Base-by-base conservation (phyloP, 1,140 invertebrate genomes). In the Elysia chlorotica region DNA sequence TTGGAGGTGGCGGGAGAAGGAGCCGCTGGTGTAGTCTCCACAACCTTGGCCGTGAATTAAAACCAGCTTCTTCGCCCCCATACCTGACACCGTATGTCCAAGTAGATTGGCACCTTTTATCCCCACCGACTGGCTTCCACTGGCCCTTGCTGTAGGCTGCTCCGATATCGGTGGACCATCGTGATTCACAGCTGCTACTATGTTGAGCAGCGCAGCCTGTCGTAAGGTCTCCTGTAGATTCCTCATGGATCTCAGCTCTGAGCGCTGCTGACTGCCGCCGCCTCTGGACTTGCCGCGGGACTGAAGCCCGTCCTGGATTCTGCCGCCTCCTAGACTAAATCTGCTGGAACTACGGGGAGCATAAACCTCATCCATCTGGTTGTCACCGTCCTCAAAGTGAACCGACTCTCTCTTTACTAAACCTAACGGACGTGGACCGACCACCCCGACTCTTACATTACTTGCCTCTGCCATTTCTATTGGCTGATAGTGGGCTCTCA, bases 191-290 rank as follows among this genome's bases (percentile, higher is more conserved):
- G 63, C 53, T 6, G 71, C 71, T 53, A 73, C 71, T 33, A 73
- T 73, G 53, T 73, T 73, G 48, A 73, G 65, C 6, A 73, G 71
- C 28, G 71, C 71, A 14, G 71, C 63, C 10, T 73, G 71, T 21
- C 71, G 41, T 19, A 73, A 53, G 30, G 37, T 73, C 28, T 73
- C 71, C 25, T 48, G 28, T 10, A 73, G 54, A 5, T 73, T 63
- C 19, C 36, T 38, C 71, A 73, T 73, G 2, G 53, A 66, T 53
- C 56, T 73, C 10, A 59, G 56, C 17, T 59, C 56, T 10, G 6
- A 25, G 6, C 28, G 17, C 14, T 17, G 10, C 6, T 59, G 10
- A n/a, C n/a, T n/a, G 6, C 10, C 28, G 6, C 25, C 56, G 25
- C 14, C 25, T 25, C 25, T 59, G 28, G 56, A 59, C 25, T 25